These are phyloP conservation scores for Holcopasites calliopsidis DNA, from an alignment of 1,140 invertebrate species.

Conservation along the genomic window DNA sequence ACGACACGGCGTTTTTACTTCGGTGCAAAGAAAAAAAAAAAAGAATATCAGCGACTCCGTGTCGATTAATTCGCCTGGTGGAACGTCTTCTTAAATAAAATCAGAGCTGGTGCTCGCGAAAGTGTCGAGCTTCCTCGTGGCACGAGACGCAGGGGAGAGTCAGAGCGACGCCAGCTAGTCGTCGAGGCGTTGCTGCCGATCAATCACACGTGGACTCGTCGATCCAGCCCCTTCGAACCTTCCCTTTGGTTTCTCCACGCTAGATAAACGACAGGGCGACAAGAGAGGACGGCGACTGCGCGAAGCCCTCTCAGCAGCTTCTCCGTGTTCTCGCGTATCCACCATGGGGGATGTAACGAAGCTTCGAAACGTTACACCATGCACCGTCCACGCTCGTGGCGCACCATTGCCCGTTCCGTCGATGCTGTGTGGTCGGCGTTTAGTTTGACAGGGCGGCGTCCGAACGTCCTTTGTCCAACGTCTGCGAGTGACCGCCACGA, in stretches of 20 bases:
- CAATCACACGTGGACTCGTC: slow-evolving; percentile 61
- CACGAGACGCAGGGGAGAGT: slow-evolving; percentile 33
- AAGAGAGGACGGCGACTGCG: slow-evolving; percentile 38
- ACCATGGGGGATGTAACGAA: slow-evolving; percentile 38
- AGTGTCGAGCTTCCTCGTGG: slow-evolving; percentile 55
- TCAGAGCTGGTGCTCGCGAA: slow-evolving; percentile 20
- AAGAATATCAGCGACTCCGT: background rate
- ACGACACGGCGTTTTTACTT: background rate
- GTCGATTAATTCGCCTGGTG: slow-evolving; percentile 14
- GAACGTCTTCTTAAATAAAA: background rate
- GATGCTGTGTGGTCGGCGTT: slow-evolving; percentile 70
- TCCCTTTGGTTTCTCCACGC: slow-evolving; percentile 37
- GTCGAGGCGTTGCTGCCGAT: slow-evolving; percentile 64
- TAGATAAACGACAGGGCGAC: slow-evolving; percentile 62
- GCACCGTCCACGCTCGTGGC: background rate
- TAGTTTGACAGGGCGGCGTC: slow-evolving; percentile 69
- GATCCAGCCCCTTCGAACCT: slow-evolving; percentile 51
- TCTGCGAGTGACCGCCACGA: background rate
- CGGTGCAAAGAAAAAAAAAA: background rate
- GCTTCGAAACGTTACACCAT: slow-evolving; percentile 59
- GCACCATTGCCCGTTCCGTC: slow-evolving; percentile 10
- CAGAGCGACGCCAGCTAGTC: slow-evolving; percentile 54
- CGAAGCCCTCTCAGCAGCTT: slow-evolving; percentile 20
- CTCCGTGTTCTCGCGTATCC: slow-evolving; percentile 58
- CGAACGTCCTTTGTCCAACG: slow-evolving; percentile 54